phyloP scores from a whole-genome alignment of 2,113 vertebrate genomes.

The Cyphomyrus plagiostoma region DNA sequence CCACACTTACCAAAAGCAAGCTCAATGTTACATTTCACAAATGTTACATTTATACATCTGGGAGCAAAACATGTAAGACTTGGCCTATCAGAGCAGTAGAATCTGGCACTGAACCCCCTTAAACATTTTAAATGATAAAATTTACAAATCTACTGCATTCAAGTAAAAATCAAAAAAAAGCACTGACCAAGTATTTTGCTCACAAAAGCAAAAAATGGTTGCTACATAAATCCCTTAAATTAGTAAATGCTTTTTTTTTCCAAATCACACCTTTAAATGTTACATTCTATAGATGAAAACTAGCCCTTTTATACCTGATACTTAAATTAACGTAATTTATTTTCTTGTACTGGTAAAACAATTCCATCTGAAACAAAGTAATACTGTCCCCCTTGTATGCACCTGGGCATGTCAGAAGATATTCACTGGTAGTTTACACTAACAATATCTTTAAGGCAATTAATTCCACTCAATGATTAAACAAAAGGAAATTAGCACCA shows the following conservation, averaged over 20 bases:
- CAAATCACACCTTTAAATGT: neutral
- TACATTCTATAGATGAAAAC: neutral
- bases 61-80: neutral
- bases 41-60: neutral
- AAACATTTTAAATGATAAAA: neutral
- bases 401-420: neutral
- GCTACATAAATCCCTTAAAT: neutral
- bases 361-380: neutral
- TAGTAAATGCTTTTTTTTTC: neutral
- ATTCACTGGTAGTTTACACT: neutral
- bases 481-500: neutral
- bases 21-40: neutral
- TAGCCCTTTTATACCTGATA: neutral
- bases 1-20: neutral
- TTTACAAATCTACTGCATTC: neutral
- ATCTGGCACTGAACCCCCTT: neutral
- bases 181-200: neutral
- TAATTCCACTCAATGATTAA: neutral
- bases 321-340: neutral
- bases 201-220: neutral
- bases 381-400: neutral
- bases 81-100: neutral
- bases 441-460: neutral
- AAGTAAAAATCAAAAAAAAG: neutral
- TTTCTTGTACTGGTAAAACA: neutral